Percentiles rank a stretch among this genome's conserved stretches.
Evolutionary conservation across 2,113 vertebrate species (phyloP).

Genomic region (Nibea coibor): DNA sequence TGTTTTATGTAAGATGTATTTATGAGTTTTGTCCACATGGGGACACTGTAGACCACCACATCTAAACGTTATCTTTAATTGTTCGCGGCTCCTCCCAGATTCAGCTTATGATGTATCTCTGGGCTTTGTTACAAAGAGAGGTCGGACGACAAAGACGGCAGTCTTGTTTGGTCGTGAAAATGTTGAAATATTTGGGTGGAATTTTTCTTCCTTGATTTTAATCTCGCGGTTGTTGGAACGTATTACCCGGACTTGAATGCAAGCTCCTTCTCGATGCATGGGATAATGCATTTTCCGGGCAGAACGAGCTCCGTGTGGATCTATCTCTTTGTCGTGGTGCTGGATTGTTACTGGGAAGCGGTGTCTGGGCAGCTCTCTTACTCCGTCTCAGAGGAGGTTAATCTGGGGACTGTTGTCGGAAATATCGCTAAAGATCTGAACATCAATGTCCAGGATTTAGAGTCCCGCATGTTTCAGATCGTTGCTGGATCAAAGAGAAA

Average conservation of each 20-base stretch:
- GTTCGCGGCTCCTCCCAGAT: constrained; percentile 62
- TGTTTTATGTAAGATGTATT: not conserved
- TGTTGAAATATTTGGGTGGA: not conserved
- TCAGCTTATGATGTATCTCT: constrained; percentile 3
- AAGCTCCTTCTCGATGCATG: not conserved
- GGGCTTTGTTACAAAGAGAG: constrained; percentile 20
- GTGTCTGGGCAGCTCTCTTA: constrained; percentile 68
- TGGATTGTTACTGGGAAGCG: constrained; percentile 40
- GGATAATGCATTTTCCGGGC: constrained; percentile 44
- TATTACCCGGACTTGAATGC: too few relatives aligned
- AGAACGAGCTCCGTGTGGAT: constrained; percentile 44
- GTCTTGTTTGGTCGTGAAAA: not conserved
- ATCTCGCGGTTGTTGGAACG: not conserved
- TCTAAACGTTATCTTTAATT: not conserved
- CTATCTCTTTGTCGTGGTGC: constrained; percentile 39
- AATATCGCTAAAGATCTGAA: constrained; percentile 81
- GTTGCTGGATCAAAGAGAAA: constrained; percentile 64
- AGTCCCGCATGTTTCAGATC: constrained; percentile 73
- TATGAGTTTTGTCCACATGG: constrained; percentile 45
- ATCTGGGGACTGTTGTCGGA: constrained; percentile 75
- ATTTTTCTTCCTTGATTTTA: not conserved
- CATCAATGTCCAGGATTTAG: constrained; percentile 69
- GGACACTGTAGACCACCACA: constrained; percentile 61
- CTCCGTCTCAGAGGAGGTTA: constrained; percentile 76
- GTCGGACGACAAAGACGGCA: not conserved